Evolutionary conservation across 1,140 invertebrate genomes (phyloP).

Genomic region (Macrotrachela quadricornifera): DNA sequence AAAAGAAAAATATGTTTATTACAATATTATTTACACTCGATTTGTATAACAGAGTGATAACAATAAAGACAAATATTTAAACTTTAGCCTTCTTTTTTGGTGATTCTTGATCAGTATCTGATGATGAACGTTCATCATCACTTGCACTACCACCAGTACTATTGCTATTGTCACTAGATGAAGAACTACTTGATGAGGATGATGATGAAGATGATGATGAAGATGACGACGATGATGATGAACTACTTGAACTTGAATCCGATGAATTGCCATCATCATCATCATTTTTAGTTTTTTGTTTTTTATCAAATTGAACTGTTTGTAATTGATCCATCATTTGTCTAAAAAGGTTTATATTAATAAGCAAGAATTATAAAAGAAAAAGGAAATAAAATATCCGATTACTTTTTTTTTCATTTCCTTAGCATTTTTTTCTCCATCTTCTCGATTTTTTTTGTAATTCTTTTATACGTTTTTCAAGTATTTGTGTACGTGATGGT

Average conservation of each 20-base stretch:
- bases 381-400: background rate
- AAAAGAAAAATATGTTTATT: too few species aligned
- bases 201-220: conserved; percentile 1
- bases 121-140: too few species aligned
- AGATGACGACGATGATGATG: conserved; percentile 2
- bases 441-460: conserved; percentile 28
- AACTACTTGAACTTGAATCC: background rate
- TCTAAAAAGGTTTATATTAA: background rate
- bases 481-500: conserved; percentile 49
- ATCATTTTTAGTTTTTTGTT: background rate
- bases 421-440: background rate
- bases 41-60: conserved; percentile 4
- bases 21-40: background rate
- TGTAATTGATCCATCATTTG: background rate
- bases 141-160: too few species aligned
- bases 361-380: background rate
- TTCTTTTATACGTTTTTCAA: conserved; percentile 44
- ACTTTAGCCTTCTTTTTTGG: too few species aligned
- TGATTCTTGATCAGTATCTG: too few species aligned
- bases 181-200: background rate
- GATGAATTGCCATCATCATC: background rate
- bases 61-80: too few species aligned
- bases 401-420: background rate
- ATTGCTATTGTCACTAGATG: too few species aligned
- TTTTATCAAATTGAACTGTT: background rate